Base-by-base conservation (phyloP, 2,113 vertebrate species). In the Albula goreensis region DNA sequence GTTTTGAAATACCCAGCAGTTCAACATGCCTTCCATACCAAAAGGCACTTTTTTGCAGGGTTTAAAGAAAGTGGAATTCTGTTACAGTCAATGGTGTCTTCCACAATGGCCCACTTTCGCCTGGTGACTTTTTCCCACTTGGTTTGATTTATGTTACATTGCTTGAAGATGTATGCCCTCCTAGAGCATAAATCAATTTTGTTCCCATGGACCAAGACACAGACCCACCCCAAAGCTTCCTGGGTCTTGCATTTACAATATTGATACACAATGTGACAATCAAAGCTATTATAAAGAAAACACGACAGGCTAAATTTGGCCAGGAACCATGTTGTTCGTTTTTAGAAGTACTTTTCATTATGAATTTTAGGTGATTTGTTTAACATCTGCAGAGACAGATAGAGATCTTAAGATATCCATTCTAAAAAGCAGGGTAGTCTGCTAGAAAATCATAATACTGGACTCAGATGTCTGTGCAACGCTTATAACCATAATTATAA, bases 371-470 rank as follows among this genome's bases (percentile, higher is more conserved):
- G n/a, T 22, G n/a, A 11, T 80, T 56, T 77, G 78, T 66, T 82
- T 50, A 83, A 83, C 51, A 80, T 85, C 80, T 80, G 25, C 41
- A 88, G 82, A 13, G 86, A 51, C 85, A 86, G 78, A 51, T 86
- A 82, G 50, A 81, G 57, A 80, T 50, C 51, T 7, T 10, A 15
- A n/a, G 1, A 25, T 74, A 74, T 74, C 7, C n/a, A 9, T 74
- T 74, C n/a, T 31, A 9, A 22, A 31, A 31, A 41, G 31, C 31
- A 41, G 31, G 31, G 31, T 41, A 41, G 31, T 41, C 31, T 41
- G 31, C 31, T 41, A 41, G 31, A 41, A 41, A 41, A 41, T 41
- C 31, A 41, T 11, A 74, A 74, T 74, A 74, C 5, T 74, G 70
- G 9, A 10, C 12, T 79, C 31, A 19, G 7, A 48, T 17, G 9